These are phyloP conservation scores for Melinaea marsaeus DNA, from an alignment of 2,888 invertebrate genomes.

Conservation along the genomic window DNA sequence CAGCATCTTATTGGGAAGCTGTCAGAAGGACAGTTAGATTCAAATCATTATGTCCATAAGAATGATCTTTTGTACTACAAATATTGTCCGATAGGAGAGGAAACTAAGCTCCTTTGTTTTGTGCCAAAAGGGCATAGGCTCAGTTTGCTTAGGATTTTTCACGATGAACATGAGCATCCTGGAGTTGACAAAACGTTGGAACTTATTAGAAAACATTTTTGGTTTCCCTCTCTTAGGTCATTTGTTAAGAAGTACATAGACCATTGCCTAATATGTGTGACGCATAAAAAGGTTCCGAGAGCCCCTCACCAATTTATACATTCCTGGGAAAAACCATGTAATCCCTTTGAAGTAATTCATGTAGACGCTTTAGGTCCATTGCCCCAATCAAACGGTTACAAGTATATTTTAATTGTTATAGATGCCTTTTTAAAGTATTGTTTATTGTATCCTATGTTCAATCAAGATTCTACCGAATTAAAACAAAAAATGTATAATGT, in stretches of 20 bases:
- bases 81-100: neutral
- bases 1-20: neutral
- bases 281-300: too few relatives aligned
- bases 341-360: constrained; percentile 31
- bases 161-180: too few relatives aligned
- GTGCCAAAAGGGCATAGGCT: too few relatives aligned
- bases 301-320: constrained; percentile 21
- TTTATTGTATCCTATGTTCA: too few relatives aligned
- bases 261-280: too few relatives aligned
- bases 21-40: neutral
- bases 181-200: too few relatives aligned
- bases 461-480: too few relatives aligned
- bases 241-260: too few relatives aligned
- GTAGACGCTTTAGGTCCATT: constrained; percentile 5
- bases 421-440: constrained; percentile 35
- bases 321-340: constrained; percentile 33
- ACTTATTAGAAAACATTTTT: too few relatives aligned
- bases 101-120: neutral
- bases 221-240: too few relatives aligned
- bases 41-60: neutral
- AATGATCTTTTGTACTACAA: neutral
- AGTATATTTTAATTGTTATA: constrained; percentile 28
- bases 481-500: too few relatives aligned
- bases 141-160: too few relatives aligned
- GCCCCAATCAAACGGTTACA: constrained; percentile 21